A percentile compares a stretch with the other conserved stretches of the same genome.
phyloP scores from a whole-genome alignment of 1,140 invertebrate genomes.

The Drepana arcuata region DNA sequence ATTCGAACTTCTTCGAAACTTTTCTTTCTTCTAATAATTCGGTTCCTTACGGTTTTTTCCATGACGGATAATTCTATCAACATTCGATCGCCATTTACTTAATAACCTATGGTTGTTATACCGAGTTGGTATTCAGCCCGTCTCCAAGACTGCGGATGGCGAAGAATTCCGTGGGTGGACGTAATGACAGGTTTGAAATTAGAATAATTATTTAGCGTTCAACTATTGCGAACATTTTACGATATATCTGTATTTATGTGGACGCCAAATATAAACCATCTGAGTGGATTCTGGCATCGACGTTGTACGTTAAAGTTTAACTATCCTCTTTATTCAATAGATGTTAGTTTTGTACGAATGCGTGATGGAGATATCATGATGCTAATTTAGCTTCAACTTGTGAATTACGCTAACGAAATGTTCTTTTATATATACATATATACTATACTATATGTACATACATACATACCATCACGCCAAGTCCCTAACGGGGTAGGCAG shows the following conservation, averaged over 20 bases:
- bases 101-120: constrained; percentile 1
- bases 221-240: constrained; percentile 11
- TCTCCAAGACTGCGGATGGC: constrained; percentile 3
- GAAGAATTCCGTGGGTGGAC: constrained; percentile 13
- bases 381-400: too few relatives aligned
- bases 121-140: constrained; percentile 1
- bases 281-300: constrained; percentile 7
- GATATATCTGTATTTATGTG: constrained; percentile 15
- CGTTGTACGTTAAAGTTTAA: too few relatives aligned
- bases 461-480: too few relatives aligned
- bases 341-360: too few relatives aligned
- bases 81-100: neutral
- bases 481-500: too few relatives aligned
- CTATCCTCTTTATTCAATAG: too few relatives aligned
- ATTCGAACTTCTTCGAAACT: too few relatives aligned
- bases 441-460: too few relatives aligned
- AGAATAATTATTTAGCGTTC: constrained; percentile 15
- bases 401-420: too few relatives aligned
- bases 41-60: constrained; percentile 14
- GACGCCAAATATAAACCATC: constrained; percentile 11
- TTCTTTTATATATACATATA: too few relatives aligned
- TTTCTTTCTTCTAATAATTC: too few relatives aligned
- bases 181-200: constrained; percentile 14
- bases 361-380: too few relatives aligned
- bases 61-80: constrained; percentile 8